A percentile compares a stretch with the other conserved stretches of the same genome.
Conservation (phyloP, 2,888 invertebrate species). For the Eupsilia transversa region DNA sequence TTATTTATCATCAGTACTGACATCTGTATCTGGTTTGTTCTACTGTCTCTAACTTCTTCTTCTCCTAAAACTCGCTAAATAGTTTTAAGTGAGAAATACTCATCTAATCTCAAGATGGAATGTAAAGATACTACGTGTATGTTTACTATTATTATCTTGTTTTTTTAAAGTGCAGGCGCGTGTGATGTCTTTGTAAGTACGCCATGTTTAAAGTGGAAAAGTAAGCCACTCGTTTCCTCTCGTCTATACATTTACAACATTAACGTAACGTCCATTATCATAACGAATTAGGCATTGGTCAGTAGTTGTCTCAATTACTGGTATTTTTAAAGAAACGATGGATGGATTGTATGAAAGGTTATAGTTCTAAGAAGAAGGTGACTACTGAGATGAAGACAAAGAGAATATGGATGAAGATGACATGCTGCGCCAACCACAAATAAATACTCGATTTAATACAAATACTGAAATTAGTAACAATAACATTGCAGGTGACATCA, state of each 20-base stretch:
- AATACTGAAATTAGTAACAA: background rate
- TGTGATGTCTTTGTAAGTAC: background rate
- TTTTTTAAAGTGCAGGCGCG: slow-evolving; percentile 5
- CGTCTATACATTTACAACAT: background rate
- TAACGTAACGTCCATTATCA: background rate
- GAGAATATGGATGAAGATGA: background rate
- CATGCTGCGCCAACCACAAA: too few relatives aligned
- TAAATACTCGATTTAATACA: background rate
- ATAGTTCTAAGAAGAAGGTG: background rate
- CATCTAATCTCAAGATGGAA: background rate
- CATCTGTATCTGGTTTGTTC: background rate
- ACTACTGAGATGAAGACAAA: background rate
- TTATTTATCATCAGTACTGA: slow-evolving; percentile 1
- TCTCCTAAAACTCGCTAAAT: background rate
- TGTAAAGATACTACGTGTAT: background rate
- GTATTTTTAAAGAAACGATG: background rate
- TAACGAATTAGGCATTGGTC: background rate
- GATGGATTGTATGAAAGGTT: background rate
- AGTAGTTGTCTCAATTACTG: background rate
- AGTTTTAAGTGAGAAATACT: background rate
- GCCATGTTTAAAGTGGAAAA: slow-evolving; percentile 25
- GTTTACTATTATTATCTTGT: background rate
- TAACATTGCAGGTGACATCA: background rate
- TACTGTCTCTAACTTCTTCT: background rate
- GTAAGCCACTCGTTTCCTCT: slow-evolving; percentile 18